Conservation (phyloP, 1,140 invertebrate species). For the Calephelis nemesis region DNA sequence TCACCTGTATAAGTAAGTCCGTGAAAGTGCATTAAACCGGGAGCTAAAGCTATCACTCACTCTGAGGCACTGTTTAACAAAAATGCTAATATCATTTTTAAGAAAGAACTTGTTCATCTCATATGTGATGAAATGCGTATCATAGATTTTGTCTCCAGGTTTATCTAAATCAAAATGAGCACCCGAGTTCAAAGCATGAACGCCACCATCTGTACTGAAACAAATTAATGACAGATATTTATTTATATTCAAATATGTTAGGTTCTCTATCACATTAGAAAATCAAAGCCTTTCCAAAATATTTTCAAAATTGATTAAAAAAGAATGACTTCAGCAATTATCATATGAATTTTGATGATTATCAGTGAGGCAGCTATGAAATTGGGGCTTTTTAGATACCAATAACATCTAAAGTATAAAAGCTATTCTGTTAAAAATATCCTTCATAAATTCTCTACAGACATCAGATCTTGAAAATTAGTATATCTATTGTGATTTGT, state of each 20-base stretch:
- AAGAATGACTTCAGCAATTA: no score
- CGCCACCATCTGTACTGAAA: constrained; percentile 86
- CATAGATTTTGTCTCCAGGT: constrained; percentile 66
- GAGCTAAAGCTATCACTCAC: constrained; percentile 82
- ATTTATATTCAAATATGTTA: neutral
- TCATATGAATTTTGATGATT: no score
- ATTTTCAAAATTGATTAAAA: no score
- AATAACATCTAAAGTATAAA: no score
- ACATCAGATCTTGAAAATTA: no score
- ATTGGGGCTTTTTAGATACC: no score
- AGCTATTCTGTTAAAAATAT: no score
- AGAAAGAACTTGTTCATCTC: constrained; percentile 81
- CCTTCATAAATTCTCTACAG: no score
- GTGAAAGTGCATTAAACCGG: constrained; percentile 78
- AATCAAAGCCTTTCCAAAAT: no score
- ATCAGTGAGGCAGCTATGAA: no score
- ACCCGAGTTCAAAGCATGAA: constrained; percentile 83
- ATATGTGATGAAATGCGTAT: constrained; percentile 62
- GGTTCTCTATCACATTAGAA: neutral
- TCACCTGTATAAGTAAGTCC: constrained; percentile 86
- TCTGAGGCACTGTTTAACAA: constrained; percentile 78
- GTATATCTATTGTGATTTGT: no score
- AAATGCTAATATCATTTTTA: constrained; percentile 77
- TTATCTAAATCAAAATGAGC: constrained; percentile 83
- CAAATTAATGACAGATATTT: constrained; percentile 19